Conservation (phyloP, 64 coral and sea anemone species). For the Catalaphyllia jardinei region DNA sequence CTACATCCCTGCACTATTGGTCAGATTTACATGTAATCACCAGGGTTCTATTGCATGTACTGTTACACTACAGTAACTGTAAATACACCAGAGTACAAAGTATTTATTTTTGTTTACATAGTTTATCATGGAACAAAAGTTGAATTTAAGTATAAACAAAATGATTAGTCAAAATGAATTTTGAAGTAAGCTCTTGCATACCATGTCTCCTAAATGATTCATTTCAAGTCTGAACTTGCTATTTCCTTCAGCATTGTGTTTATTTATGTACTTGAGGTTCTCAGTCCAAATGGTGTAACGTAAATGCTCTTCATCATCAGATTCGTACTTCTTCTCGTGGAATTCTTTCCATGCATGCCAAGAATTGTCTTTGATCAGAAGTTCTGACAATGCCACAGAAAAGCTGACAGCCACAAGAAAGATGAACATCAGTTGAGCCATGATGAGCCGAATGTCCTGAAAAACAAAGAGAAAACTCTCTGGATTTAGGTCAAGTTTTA, state of each 20-base stretch:
- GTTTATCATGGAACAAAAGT: too few species aligned
- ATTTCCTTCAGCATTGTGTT: slow-evolving; percentile 50
- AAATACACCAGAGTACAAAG: too few species aligned
- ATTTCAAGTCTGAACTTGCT: slow-evolving; percentile 56
- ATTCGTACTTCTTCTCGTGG: slow-evolving; percentile 54
- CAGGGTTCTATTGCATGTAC: too few species aligned
- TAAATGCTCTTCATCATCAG: slow-evolving; percentile 62
- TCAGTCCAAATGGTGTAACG: slow-evolving; percentile 72
- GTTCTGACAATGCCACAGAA: slow-evolving; percentile 18
- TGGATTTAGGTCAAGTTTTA: not conserved
- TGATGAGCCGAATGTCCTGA: not conserved
- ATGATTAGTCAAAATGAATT: not conserved
- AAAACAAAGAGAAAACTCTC: not conserved
- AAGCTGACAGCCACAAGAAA: not conserved
- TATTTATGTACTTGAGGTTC: slow-evolving; percentile 64
- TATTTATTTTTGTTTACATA: too few species aligned
- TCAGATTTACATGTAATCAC: too few species aligned
- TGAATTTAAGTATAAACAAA: too few species aligned
- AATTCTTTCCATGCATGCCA: slow-evolving; percentile 68
- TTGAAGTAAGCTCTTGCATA: slow-evolving; percentile 27
- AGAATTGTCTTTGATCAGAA: slow-evolving; percentile 46
- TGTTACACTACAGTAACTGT: too few species aligned
- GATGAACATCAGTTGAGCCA: not conserved
- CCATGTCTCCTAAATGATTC: slow-evolving; percentile 95
- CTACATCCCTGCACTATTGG: too few species aligned